Conservation (phyloP, 2,797 vertebrate genomes). For the Sarcoramphus papa region DNA sequence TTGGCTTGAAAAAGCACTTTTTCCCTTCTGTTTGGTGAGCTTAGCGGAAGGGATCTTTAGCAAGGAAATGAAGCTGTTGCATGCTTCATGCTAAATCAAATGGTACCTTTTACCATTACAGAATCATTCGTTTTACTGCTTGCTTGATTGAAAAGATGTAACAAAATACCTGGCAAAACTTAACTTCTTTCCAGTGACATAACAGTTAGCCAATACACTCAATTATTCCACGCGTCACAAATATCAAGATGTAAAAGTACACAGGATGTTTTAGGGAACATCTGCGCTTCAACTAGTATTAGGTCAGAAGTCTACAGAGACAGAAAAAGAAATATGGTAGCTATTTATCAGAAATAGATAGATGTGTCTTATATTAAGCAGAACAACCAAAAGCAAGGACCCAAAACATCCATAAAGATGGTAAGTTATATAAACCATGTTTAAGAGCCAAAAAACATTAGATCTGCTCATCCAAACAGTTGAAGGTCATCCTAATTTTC, state of each 20-base stretch:
- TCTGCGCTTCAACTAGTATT: not conserved
- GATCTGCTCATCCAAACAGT: not conserved
- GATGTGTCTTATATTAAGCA: not conserved
- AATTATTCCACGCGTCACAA: conserved; percentile 38
- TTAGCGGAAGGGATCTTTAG: not conserved
- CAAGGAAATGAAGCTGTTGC: not conserved
- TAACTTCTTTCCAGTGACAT: conserved; percentile 2
- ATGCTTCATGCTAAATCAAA: not conserved
- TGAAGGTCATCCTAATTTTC: not conserved
- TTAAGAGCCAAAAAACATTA: not conserved
- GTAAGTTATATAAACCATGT: not conserved
- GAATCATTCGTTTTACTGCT: conserved; percentile 16
- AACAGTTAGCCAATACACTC: not conserved
- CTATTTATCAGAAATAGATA: not conserved
- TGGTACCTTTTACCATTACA: not conserved
- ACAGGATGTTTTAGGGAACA: not conserved
- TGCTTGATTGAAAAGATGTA: not conserved
- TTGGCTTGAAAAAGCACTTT: not conserved
- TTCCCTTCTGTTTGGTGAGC: not conserved
- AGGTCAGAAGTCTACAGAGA: conserved; percentile 1
- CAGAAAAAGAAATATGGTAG: not conserved
- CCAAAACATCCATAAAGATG: not conserved
- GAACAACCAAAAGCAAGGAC: not conserved
- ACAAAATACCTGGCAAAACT: conserved; percentile 29
- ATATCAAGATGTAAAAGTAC: not conserved